Conservation (phyloP, 1,140 invertebrate species). For the Camponotus pennsylvanicus region DNA sequence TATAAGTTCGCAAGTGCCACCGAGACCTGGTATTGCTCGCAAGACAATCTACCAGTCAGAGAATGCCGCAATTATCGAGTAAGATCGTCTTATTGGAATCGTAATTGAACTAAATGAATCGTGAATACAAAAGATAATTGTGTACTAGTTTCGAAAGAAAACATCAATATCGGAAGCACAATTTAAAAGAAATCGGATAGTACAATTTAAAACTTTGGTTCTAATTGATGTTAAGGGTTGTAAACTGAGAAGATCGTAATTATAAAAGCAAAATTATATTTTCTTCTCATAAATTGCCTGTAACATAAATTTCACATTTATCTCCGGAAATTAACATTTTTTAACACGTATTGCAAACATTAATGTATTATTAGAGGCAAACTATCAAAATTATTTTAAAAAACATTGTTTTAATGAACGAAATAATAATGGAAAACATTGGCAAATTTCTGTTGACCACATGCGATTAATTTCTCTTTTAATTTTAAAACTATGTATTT, state of each 20-base stretch:
- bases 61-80: constrained; percentile 40
- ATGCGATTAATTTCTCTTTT: constrained; percentile 19
- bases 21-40: constrained; percentile 39
- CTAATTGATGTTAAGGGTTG: not conserved
- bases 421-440: not conserved
- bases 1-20: constrained; percentile 50
- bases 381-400: not conserved
- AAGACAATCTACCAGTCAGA: constrained; percentile 38
- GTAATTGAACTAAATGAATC: not conserved
- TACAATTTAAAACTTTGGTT: not conserved
- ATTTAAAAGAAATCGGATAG: not conserved
- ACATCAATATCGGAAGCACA: not conserved
- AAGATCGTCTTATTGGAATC: not conserved
- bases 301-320: not conserved
- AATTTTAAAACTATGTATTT: not conserved
- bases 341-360: not conserved
- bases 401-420: not conserved
- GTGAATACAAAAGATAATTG: not conserved
- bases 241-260: not conserved
- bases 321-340: not conserved
- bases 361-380: not conserved
- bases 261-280: not conserved
- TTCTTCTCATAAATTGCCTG: not conserved
- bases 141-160: not conserved
- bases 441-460: not conserved